A percentile compares a stretch with the other conserved stretches of the same genome.
phyloP scores from a whole-genome alignment of 2,888 invertebrate species.

The Hypomecis atomaria region DNA sequence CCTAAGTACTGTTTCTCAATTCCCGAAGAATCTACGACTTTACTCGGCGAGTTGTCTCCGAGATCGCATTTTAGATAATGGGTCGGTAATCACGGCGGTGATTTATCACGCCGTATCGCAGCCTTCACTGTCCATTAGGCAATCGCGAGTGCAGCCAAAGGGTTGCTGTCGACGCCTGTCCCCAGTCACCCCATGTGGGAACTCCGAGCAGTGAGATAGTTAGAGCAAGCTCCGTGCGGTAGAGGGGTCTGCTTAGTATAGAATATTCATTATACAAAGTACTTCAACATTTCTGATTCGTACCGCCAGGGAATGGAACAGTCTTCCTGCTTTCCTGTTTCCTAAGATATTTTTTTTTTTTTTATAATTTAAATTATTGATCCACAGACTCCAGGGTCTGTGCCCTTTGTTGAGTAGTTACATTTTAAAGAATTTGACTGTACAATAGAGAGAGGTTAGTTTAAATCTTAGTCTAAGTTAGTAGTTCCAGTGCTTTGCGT shows the following conservation, averaged over 20 bases:
- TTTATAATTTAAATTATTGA: too few species aligned
- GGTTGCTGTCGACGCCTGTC: slow-evolving; percentile 53
- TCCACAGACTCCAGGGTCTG: too few species aligned
- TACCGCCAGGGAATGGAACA: too few species aligned
- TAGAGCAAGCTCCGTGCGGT: neutral
- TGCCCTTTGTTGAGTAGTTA: too few species aligned
- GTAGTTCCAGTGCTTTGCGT: too few species aligned
- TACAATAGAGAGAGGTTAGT: too few species aligned
- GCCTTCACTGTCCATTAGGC: slow-evolving; percentile 85
- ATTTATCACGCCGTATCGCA: slow-evolving; percentile 83
- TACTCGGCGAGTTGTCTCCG: slow-evolving; percentile 63
- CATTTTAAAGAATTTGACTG: too few species aligned
- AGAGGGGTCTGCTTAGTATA: neutral
- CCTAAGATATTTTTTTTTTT: too few species aligned
- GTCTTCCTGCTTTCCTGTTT: too few species aligned
- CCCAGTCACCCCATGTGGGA: slow-evolving; percentile 37
- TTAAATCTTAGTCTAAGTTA: too few species aligned
- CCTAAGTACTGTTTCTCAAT: slow-evolving; percentile 30
- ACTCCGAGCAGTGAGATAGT: neutral
- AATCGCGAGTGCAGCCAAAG: slow-evolving; percentile 73
- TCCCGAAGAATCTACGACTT: slow-evolving; percentile 12
- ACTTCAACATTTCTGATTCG: too few species aligned
- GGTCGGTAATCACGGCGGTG: slow-evolving; percentile 79
- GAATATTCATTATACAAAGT: neutral
- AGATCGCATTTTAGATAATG: slow-evolving; percentile 84